These are phyloP conservation scores for Andricus grossulariae DNA, from an alignment of 1,140 invertebrate genomes.

Conservation along the genomic window DNA sequence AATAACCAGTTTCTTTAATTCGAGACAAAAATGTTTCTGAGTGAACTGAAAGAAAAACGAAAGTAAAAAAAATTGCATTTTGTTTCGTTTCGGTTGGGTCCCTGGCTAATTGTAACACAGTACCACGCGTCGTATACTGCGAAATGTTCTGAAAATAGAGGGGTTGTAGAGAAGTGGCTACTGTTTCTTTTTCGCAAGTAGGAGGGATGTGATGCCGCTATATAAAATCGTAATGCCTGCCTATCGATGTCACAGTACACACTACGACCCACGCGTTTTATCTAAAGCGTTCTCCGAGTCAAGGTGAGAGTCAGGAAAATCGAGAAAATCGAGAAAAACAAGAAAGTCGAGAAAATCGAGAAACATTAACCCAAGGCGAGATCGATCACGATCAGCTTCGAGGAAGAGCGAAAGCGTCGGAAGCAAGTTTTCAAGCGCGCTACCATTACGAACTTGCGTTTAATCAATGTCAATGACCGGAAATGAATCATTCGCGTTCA, in stretches of 20 bases:
- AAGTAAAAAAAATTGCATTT: constrained; percentile 38
- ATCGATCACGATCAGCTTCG: neutral
- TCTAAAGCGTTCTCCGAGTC: constrained; percentile 40
- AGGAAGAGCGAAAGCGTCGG: neutral
- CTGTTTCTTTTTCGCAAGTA: constrained; percentile 51
- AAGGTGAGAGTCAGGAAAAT: constrained; percentile 49
- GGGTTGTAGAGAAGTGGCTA: constrained; percentile 50
- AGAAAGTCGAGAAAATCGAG: constrained; percentile 7
- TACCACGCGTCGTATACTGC: constrained; percentile 47
- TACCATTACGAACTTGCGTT: constrained; percentile 33
- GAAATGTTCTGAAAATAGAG: constrained; percentile 44
- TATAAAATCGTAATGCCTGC: constrained; percentile 64
- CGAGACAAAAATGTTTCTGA: too few relatives aligned
- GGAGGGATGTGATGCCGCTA: constrained; percentile 55
- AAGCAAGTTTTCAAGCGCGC: constrained; percentile 37
- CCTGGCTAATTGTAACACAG: constrained; percentile 55
- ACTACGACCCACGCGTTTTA: constrained; percentile 48
- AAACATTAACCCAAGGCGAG: constrained; percentile 3
- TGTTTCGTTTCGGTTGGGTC: constrained; percentile 35
- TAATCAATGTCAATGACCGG: constrained; percentile 18
- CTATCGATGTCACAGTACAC: constrained; percentile 60
- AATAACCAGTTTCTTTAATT: too few relatives aligned
- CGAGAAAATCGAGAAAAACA: neutral
- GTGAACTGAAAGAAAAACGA: constrained; percentile 39
- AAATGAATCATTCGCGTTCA: constrained; percentile 7